Percentiles rank a stretch among this genome's conserved stretches.
Conservation (phyloP, 2,888 invertebrate genomes). For the Rotaria magnacalcarata region DNA sequence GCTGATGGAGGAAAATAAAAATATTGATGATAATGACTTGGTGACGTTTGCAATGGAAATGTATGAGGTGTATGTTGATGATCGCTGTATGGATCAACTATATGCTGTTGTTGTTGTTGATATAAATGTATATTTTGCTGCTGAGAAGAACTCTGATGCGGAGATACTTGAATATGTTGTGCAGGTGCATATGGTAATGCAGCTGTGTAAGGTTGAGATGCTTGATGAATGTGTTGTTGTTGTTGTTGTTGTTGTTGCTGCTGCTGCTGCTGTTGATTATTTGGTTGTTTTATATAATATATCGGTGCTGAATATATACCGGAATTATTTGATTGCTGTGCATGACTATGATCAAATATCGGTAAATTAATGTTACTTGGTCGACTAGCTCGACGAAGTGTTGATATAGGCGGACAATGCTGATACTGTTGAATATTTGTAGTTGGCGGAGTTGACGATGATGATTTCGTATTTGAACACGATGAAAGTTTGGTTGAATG, state of each 20-base stretch:
- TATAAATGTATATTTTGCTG: background rate
- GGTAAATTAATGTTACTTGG: constrained; percentile 12
- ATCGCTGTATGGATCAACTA: background rate
- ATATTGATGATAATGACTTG: background rate
- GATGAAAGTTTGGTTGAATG: background rate
- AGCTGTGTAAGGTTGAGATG: constrained; percentile 13
- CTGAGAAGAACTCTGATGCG: background rate
- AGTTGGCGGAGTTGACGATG: background rate
- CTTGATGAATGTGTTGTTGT: background rate
- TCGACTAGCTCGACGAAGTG: constrained; percentile 13
- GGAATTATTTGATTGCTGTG: background rate
- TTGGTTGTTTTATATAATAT: background rate
- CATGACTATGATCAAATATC: background rate
- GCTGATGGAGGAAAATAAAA: constrained; percentile 14
- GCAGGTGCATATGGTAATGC: background rate
- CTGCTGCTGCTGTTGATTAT: background rate
- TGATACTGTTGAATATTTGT: background rate
- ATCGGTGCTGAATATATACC: constrained; percentile 2
- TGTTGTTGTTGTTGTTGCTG: too few species aligned
- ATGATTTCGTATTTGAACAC: background rate
- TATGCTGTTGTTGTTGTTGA: constrained; percentile 18
- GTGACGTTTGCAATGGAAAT: constrained; percentile 25
- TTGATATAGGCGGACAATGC: background rate
- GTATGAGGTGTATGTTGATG: constrained; percentile 32
- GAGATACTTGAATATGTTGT: background rate